Evolutionary conservation across 2,888 invertebrate genomes (phyloP), one percentile per base, ranked within the genome.

Genomic region (Kuschelorhynchus macadamiae): DNA sequence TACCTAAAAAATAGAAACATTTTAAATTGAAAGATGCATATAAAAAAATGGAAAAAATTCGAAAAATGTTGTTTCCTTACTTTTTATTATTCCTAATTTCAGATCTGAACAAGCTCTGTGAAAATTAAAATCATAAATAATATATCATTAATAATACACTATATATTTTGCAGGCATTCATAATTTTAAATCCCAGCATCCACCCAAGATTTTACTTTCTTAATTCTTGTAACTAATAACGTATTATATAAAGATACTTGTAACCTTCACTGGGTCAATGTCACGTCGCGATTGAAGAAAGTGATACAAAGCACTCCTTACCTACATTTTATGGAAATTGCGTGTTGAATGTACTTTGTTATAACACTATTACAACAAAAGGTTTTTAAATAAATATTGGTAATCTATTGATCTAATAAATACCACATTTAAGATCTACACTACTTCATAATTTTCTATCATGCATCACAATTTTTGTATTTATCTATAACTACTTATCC

Each of bases 221-320:
- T n/a, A n/a, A n/a, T n/a, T n/a, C n/a, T 21, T 30, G 14, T 9
- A 55, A 39, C 33, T 11, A 49, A 16, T 52, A 17, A 25, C 12
- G 14, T 14, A 21, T 62, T 52, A 62, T 25, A 53, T 62, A 62
- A 62, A 18, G n/a, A 12, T 42, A 53, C 30, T n/a, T 25, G 33
- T 46, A 55, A 55, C 63, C 63, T 63, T 63, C 63, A 46, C 46
- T 63, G 55, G 63, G 63, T 63, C 63, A 63, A 46, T 53, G 63
- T 63, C 63, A 39, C 46, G 36, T 20, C 36, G 36, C 21, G 55
- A 21, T 36, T 53, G 20, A 61, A 63, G 63, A 63, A 63, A 63
- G 63, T 55, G 55, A 63, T 32, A 63, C 47, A 33, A 36, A 55
- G 16, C 47, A 46, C 46, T 46, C 53, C 52, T 60, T 20, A 46